Conservation (phyloP, 2,888 invertebrate species). For the Schizotus pectinicornis region DNA sequence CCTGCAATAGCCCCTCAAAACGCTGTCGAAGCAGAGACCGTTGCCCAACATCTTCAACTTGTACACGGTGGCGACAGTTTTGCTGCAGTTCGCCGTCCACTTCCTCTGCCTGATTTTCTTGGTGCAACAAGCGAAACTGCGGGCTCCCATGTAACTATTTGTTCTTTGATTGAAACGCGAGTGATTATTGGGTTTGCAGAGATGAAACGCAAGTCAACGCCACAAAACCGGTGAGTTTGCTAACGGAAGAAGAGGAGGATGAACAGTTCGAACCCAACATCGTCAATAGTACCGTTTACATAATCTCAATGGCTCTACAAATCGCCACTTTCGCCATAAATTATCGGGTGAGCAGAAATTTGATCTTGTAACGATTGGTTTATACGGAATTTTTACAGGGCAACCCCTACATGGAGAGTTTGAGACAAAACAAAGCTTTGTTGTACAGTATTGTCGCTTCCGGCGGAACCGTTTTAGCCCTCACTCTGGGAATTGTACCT, state of each 20-base stretch:
- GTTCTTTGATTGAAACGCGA: conserved; percentile 1
- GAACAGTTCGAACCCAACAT: conserved; percentile 90
- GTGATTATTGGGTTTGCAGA: conserved; percentile 53
- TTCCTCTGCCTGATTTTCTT: conserved; percentile 90
- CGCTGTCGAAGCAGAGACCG: conserved; percentile 91
- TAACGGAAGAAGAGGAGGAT: conserved; percentile 72
- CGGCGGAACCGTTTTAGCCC: conserved; percentile 78
- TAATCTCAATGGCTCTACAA: conserved; percentile 96
- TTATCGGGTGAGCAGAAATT: conserved; percentile 77
- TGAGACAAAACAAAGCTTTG: conserved; percentile 89
- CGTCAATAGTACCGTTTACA: conserved; percentile 97
- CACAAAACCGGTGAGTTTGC: conserved; percentile 51
- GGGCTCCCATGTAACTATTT: conserved; percentile 71
- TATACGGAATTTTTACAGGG: conserved; percentile 69
- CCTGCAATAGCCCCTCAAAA: conserved; percentile 79
- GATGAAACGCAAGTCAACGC: conserved; percentile 66
- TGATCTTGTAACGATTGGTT: no score
- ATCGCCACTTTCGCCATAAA: conserved; percentile 99
- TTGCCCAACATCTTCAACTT: conserved; percentile 98
- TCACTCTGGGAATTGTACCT: conserved; percentile 85
- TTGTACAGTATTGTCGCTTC: conserved; percentile 89
- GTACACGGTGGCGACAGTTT: conserved; percentile 95
- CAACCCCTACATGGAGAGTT: conserved; percentile 97
- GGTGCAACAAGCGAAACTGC: conserved; percentile 77
- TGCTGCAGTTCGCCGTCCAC: conserved; percentile 94